These are phyloP conservation scores for Thunnus albacares DNA, from an alignment of 2,797 vertebrate species.

Conservation along the genomic window DNA sequence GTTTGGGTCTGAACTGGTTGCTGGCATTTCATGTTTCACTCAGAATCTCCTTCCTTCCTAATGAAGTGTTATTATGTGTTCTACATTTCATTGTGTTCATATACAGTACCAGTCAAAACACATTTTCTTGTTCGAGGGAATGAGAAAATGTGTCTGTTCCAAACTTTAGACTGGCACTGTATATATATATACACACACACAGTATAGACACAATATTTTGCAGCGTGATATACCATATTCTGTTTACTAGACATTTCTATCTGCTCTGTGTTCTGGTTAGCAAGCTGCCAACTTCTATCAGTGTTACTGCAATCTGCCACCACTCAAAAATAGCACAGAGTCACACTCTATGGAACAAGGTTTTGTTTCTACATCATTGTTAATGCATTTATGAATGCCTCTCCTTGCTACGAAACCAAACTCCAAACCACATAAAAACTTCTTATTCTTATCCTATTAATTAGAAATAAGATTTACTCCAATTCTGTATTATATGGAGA, in stretches of 20 bases:
- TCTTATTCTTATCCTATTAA: slow-evolving; percentile 1
- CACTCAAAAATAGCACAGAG: slow-evolving; percentile 40
- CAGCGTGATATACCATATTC: slow-evolving; percentile 11
- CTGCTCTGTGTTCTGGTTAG: slow-evolving; percentile 35
- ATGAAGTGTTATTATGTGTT: not conserved
- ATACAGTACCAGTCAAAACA: no score
- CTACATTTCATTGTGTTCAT: not conserved
- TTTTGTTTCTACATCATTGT: slow-evolving; percentile 21
- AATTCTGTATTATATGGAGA: slow-evolving; percentile 7
- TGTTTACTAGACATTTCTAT: slow-evolving; percentile 34
- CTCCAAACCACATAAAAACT: not conserved
- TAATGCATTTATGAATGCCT: slow-evolving; percentile 8
- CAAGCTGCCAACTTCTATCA: slow-evolving; percentile 42
- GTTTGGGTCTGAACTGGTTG: slow-evolving; percentile 21
- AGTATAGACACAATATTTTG: not conserved
- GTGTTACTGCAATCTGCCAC: slow-evolving; percentile 48
- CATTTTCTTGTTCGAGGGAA: no score
- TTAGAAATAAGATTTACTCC: not conserved
- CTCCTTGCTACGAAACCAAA: not conserved
- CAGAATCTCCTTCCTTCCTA: slow-evolving; percentile 8
- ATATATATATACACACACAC: not conserved
- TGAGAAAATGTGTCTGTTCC: no score
- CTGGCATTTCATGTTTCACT: slow-evolving; percentile 20
- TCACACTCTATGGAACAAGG: not conserved
- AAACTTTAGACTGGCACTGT: no score